Percentiles rank a stretch among this genome's conserved stretches.
Conservation (phyloP, 2,113 vertebrate species). For the Bos indicus region DNA sequence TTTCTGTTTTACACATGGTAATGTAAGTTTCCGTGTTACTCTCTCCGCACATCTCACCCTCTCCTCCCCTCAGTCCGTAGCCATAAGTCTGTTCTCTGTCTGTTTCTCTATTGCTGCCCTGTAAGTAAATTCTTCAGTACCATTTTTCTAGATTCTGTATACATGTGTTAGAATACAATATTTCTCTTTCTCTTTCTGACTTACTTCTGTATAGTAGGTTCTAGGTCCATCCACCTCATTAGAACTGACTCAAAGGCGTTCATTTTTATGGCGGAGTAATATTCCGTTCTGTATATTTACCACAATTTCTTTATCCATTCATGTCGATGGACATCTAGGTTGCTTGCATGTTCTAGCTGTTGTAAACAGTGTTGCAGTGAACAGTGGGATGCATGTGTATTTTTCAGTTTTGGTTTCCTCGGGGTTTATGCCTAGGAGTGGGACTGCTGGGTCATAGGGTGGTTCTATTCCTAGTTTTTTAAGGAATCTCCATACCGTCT, state of each 20-base stretch:
- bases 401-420: not conserved
- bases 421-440: not conserved
- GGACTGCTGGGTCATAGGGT: not conserved
- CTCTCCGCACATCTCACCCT: too few relatives aligned
- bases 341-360: not conserved
- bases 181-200: not conserved
- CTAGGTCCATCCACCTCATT: not conserved
- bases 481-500: not conserved
- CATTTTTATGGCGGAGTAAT: not conserved
- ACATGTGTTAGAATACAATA: not conserved
- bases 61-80: not conserved
- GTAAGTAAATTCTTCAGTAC: not conserved
- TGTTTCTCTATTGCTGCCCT: not conserved
- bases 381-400: fast-evolving
- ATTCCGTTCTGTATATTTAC: not conserved
- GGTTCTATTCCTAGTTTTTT: not conserved
- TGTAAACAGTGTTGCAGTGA: not conserved
- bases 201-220: not conserved
- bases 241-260: not conserved
- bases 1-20: not conserved
- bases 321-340: not conserved
- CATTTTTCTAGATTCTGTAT: not conserved
- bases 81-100: not conserved
- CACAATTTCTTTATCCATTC: not conserved
- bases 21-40: not conserved